Evolutionary conservation across 2,888 invertebrate genomes (phyloP).

Genomic region (Troglohyphantes excavatus): DNA sequence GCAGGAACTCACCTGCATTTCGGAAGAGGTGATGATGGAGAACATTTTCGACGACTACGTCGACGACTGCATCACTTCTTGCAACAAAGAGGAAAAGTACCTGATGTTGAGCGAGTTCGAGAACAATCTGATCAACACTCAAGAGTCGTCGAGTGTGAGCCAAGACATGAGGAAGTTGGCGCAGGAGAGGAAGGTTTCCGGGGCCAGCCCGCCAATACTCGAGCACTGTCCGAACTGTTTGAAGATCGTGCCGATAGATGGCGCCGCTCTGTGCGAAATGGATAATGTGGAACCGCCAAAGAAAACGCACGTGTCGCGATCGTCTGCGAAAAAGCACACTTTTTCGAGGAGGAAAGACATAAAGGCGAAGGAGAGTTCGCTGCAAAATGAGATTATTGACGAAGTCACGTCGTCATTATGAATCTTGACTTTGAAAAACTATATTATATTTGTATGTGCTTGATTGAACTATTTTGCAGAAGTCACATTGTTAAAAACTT

Average conservation of each 20-base stretch:
- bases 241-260: constrained; percentile 65
- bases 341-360: constrained; percentile 47
- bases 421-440: not conserved
- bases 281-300: not conserved
- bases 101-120: constrained; percentile 93
- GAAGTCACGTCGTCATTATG: constrained; percentile 63
- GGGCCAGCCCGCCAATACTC: constrained; percentile 43
- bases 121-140: constrained; percentile 87
- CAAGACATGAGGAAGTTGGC: constrained; percentile 59
- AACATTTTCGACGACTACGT: constrained; percentile 79
- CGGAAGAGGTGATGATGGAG: constrained; percentile 84
- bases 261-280: constrained; percentile 24
- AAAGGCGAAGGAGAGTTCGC: not conserved
- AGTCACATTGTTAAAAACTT: too few species aligned
- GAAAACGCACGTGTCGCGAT: constrained; percentile 63
- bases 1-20: constrained; percentile 90
- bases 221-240: constrained; percentile 78
- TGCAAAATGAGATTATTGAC: constrained; percentile 51
- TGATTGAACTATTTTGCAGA: too few species aligned
- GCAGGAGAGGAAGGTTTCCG: constrained; percentile 54
- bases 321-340: constrained; percentile 60
- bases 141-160: constrained; percentile 69
- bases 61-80: constrained; percentile 81
- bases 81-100: constrained; percentile 89
- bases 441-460: too few species aligned